Evolutionary conservation across 2,113 vertebrate genomes (phyloP), one percentile per base, ranked within the genome.

Genomic region (Notothenia rossii): DNA sequence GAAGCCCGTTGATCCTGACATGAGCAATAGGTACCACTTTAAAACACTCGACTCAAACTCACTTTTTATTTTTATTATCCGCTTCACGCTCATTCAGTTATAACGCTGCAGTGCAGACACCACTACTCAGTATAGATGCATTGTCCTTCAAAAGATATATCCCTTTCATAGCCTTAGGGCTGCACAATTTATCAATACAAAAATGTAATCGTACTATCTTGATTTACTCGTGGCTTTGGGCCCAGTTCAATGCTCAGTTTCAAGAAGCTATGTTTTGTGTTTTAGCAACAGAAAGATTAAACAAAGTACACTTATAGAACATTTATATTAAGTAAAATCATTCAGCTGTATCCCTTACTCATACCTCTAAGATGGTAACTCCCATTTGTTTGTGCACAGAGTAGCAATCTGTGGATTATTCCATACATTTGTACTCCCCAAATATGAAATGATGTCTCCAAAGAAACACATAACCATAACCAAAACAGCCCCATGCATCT

Each of bases 1-100:
- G 53, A 22, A 43, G 59, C 75, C 49, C 14, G 71, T 25, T 46
- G 54, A 70, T 51, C 53, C 70, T 76, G 69, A 80, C 69, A 45
- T 13, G 59, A 69, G 69, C 20, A 55, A 13, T 45, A 77, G 33
- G 70, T 53, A 60, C 20, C 33, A 5, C 61, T 40, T 50, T 45
- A 18, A 81, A 36, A 48, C 13, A 7, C 50, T 67, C 6, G 7
- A 14, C 15, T 36, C 51, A 60, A 33, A 46, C 20, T 7, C 45
- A 9, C 14, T 10, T 22, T 58, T 53, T 76, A 17, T 66, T 65
- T 60, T 29, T 29, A 11, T 43, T 50, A 33, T 45, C 60, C 43
- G 59, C 66, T 65, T 60, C 50, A 48, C 43, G 14, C 43, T 65
- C 71, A 10, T 25, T 63, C 48, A 25, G 29, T n/a, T 46, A 7